Percentiles rank a stretch among this genome's conserved stretches.
phyloP scores from a whole-genome alignment of 2,888 invertebrate genomes.

The Ophion ellenae region DNA sequence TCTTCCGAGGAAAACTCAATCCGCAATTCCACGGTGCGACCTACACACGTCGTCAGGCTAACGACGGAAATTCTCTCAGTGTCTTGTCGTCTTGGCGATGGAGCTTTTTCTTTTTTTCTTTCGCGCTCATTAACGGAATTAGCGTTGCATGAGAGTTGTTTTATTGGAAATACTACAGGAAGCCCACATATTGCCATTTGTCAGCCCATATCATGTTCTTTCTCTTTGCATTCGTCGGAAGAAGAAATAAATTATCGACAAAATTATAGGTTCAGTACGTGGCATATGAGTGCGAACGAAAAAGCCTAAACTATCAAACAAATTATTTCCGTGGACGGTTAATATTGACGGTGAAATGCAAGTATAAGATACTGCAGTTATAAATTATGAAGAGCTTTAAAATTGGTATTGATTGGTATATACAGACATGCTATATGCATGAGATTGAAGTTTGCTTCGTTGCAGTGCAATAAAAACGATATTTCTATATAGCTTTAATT shows the following conservation, averaged over 20 bases:
- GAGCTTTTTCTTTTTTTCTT: slow-evolving; percentile 35
- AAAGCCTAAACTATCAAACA: no score
- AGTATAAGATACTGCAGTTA: no score
- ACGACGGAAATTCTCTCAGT: slow-evolving; percentile 52
- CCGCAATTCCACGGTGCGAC: slow-evolving; percentile 57
- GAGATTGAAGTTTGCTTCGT: no score
- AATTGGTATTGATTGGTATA: no score
- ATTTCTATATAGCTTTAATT: no score
- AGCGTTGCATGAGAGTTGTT: slow-evolving; percentile 52
- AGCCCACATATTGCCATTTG: slow-evolving; percentile 28
- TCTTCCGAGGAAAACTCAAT: slow-evolving; percentile 62
- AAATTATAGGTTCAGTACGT: not conserved
- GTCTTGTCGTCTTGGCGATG: slow-evolving; percentile 37
- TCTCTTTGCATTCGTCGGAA: not conserved
- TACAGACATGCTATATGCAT: no score
- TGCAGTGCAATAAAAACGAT: no score
- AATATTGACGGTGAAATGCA: no score
- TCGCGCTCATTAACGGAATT: slow-evolving; percentile 55
- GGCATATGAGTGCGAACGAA: no score
- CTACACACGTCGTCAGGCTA: slow-evolving; percentile 58
- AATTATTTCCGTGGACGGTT: no score
- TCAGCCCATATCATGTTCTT: not conserved
- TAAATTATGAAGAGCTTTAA: no score
- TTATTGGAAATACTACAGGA: slow-evolving; percentile 35
- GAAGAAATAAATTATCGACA: not conserved